phyloP scores from a whole-genome alignment of 2,888 invertebrate genomes.

The Brachynemurus nebulosus region DNA sequence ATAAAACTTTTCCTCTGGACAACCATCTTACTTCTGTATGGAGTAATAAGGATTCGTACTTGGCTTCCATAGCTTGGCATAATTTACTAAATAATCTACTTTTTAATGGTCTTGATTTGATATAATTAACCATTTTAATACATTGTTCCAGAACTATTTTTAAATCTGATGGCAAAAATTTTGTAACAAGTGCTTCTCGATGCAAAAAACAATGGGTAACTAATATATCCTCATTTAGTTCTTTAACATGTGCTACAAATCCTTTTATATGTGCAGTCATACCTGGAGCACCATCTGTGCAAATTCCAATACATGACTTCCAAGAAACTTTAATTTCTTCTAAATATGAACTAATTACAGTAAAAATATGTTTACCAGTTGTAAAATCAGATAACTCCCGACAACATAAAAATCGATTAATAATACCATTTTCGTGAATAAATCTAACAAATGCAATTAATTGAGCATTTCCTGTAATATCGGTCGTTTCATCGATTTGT shows the following conservation, averaged over 20 bases:
- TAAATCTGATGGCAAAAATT: constrained; percentile 18
- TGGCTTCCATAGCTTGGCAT: constrained; percentile 18
- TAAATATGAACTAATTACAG: constrained; percentile 2
- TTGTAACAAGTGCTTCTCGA: constrained; percentile 18
- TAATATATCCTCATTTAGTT: constrained; percentile 11
- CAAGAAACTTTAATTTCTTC: constrained; percentile 12
- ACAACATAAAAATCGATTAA: constrained; percentile 9
- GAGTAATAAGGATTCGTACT: constrained; percentile 18
- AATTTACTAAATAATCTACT: constrained; percentile 17
- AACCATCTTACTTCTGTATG: constrained; percentile 19
- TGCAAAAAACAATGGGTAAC: constrained; percentile 19
- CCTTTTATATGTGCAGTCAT: constrained; percentile 15
- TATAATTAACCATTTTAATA: constrained; percentile 20
- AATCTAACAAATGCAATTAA: constrained; percentile 9
- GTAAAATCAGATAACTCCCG: constrained; percentile 1
- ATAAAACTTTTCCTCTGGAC: constrained; percentile 18
- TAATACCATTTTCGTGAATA: constrained; percentile 7
- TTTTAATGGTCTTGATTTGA: constrained; percentile 18
- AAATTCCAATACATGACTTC: constrained; percentile 16
- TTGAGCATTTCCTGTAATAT: constrained; percentile 9
- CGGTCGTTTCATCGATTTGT: constrained; percentile 10
- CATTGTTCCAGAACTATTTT: constrained; percentile 18
- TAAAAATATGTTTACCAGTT: constrained; percentile 9
- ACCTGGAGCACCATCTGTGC: constrained; percentile 16
- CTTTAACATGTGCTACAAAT: constrained; percentile 12